These are phyloP conservation scores for Manduca sexta DNA, from an alignment of 1,140 invertebrate species.

Conservation along the genomic window DNA sequence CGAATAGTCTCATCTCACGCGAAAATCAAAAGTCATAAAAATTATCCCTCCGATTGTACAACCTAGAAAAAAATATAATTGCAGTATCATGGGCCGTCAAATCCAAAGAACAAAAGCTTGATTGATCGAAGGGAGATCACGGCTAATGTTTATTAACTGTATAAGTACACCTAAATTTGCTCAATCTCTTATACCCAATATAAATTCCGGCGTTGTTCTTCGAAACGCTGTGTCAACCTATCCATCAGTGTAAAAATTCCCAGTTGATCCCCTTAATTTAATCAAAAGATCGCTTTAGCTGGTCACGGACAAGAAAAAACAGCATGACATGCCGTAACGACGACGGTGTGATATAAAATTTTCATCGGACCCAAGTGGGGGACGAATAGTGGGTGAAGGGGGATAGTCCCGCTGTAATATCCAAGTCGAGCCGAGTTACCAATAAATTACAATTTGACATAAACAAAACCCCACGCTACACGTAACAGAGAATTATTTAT, in stretches of 20 bases:
- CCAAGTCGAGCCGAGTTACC: slow-evolving; percentile 59
- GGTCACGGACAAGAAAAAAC: slow-evolving; percentile 66
- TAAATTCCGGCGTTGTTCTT: slow-evolving; percentile 53
- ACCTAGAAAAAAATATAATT: too few relatives aligned
- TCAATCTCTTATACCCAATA: slow-evolving; percentile 64
- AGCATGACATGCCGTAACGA: slow-evolving; percentile 51
- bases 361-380: slow-evolving; percentile 42
- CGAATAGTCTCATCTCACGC: too few relatives aligned
- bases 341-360: slow-evolving; percentile 65
- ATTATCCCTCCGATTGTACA: too few relatives aligned
- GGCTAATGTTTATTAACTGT: slow-evolving; percentile 47
- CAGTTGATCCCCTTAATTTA: slow-evolving; percentile 68
- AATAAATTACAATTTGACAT: slow-evolving; percentile 70
- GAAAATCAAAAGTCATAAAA: too few relatives aligned
- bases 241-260: slow-evolving; percentile 70
- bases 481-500: slow-evolving; percentile 61
- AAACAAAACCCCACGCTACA: slow-evolving; percentile 60
- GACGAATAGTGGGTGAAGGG: slow-evolving; percentile 16
- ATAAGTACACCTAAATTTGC: slow-evolving; percentile 42
- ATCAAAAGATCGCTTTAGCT: slow-evolving; percentile 68
- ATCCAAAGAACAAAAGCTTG: neutral
- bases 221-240: slow-evolving; percentile 63
- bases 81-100: too few relatives aligned
- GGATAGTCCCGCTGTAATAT: slow-evolving; percentile 47
- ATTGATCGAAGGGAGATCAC: slow-evolving; percentile 18